Base-by-base conservation (phyloP, 1,140 invertebrate species). In the Galleria mellonella region DNA sequence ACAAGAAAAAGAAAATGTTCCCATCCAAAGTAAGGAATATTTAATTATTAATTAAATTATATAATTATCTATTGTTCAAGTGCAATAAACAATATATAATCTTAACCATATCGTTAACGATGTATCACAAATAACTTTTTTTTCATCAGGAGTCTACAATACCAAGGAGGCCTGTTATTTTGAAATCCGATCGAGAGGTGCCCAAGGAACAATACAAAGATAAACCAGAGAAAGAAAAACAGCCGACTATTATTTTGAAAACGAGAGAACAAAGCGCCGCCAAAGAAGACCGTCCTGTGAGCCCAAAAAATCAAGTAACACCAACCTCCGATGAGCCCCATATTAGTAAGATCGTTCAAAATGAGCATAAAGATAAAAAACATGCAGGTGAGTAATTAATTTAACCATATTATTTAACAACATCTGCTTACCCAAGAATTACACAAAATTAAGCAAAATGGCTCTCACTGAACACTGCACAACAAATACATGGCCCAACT, bases 321-420 rank as follows among this genome's bases (percentile, higher is more conserved):
- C 59, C 72, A 36, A 51, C 61, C n/a, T 59, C 62, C 36, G 75
- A 77, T 43, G 59, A 63, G 9, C 65, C 65, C 10, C 69, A 83
- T 41, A 70, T 77, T 9, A 64, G 55, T 42, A 87, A 86, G 57
- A 87, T 87, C 50, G 82, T 73, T 33, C 83, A 87, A 46, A 86
- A 87, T 73, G 86, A 86, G 62, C 64, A 72, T 45, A 86, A 86
- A 52, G 86, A 86, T 33, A 86, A 82, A 59, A 86, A 79, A 69
- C 59, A 43, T 55, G 41, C 39, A 48, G 59, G 68, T 68, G 48
- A 47, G 17, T 41, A 13, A 13, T 32, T 33, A 14, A 2, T 32
- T 13, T 42, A 6, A n/a, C n/a, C n/a, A n/a, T n/a, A n/a, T n/a
- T n/a, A n/a, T n/a, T n/a, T n/a, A n/a, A n/a, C n/a, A n/a, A n/a